phyloP scores from a whole-genome alignment of 2,888 invertebrate genomes.

The Eurois occulta region DNA sequence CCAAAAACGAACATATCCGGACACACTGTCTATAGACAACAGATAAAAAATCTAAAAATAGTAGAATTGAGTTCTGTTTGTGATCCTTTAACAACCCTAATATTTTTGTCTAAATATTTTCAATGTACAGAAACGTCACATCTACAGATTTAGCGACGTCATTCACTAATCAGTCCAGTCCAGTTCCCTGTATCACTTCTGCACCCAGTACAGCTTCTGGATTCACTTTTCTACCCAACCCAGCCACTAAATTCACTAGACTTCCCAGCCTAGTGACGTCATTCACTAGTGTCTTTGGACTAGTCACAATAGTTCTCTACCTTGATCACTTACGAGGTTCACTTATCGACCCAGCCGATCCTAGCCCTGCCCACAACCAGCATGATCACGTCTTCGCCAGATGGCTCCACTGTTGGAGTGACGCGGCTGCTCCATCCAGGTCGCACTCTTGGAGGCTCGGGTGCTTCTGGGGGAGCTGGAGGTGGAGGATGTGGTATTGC shows the following conservation, averaged over 20 bases:
- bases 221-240: neutral
- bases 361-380: conserved; percentile 81
- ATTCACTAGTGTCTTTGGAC: neutral
- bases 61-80: too few relatives aligned
- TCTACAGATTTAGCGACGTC: too few relatives aligned
- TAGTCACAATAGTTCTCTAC: too few relatives aligned
- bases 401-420: conserved; percentile 73
- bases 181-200: too few relatives aligned
- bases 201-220: neutral
- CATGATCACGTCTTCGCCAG: conserved; percentile 81
- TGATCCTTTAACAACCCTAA: too few relatives aligned
- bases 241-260: neutral
- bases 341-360: conserved; percentile 80
- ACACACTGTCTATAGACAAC: too few relatives aligned
- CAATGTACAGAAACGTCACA: too few relatives aligned
- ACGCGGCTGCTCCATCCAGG: conserved; percentile 58
- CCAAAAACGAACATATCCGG: too few relatives aligned
- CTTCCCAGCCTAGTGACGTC: neutral
- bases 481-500: conserved; percentile 29
- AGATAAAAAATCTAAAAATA: too few relatives aligned
- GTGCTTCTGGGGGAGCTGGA: conserved; percentile 34
- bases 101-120: too few relatives aligned
- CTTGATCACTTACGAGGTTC: neutral
- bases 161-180: too few relatives aligned
- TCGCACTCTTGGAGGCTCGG: conserved; percentile 59